Conservation (phyloP, 2,113 vertebrate species). For the Muntiacus muntjak region DNA sequence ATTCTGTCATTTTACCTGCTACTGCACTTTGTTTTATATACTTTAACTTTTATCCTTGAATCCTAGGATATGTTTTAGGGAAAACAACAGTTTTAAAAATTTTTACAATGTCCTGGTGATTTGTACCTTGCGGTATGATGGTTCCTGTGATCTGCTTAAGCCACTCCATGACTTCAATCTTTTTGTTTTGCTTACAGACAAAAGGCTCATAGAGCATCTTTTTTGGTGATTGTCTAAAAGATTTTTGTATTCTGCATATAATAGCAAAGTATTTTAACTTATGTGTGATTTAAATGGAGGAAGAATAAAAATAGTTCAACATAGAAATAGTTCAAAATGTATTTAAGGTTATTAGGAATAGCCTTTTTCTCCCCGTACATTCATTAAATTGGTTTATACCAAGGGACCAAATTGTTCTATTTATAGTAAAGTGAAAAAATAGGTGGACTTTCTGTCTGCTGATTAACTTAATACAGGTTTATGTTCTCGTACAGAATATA, state of each 20-base stretch:
- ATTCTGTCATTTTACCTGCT: neutral
- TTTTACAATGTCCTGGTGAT: neutral
- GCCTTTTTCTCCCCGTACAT: neutral
- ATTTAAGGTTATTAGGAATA: conserved; percentile 24
- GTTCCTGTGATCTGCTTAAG: neutral
- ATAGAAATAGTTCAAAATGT: neutral
- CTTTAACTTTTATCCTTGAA: conserved; percentile 33
- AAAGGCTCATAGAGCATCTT: neutral
- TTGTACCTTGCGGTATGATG: neutral
- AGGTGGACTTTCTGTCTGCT: neutral
- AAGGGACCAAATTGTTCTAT: neutral
- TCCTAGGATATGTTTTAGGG: conserved; percentile 8
- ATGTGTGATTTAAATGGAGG: conserved; percentile 25
- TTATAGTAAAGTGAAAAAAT: conserved; percentile 30
- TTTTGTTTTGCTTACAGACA: conserved; percentile 7
- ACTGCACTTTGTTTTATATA: neutral
- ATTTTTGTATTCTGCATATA: conserved; percentile 13
- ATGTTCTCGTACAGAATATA: neutral
- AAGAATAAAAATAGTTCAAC: conserved; percentile 44
- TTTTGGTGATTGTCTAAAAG: conserved; percentile 24
- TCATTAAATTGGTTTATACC: conserved; percentile 15
- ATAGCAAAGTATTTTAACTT: neutral
- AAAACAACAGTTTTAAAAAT: conserved; percentile 27
- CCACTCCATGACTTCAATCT: neutral
- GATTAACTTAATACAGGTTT: conserved; percentile 8